Evolutionary conservation across 2,888 invertebrate species (phyloP).

Genomic region (Parnassius mnemosyne): DNA sequence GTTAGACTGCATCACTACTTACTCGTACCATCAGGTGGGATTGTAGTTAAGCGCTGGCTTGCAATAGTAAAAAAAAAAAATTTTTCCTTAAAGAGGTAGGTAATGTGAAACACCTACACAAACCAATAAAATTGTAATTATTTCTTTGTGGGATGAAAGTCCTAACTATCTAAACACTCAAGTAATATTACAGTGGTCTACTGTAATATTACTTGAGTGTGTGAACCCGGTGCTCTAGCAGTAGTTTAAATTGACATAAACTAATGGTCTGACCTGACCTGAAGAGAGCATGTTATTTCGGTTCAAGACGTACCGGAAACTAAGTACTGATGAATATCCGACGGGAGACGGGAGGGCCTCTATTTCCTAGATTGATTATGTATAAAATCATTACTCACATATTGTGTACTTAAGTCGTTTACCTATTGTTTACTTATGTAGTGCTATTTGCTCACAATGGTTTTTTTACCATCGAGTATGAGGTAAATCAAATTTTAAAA

Average conservation of each 20-base stretch:
- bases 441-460: too few relatives aligned
- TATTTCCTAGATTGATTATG: neutral
- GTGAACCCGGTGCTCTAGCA: slow-evolving; percentile 34
- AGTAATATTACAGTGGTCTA: slow-evolving; percentile 30
- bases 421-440: too few relatives aligned
- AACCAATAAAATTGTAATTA: slow-evolving; percentile 19
- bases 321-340: slow-evolving; percentile 6
- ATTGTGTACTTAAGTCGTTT: too few relatives aligned
- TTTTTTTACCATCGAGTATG: too few relatives aligned
- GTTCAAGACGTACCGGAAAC: slow-evolving; percentile 6
- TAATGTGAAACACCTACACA: slow-evolving; percentile 8
- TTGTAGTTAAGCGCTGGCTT: too few relatives aligned
- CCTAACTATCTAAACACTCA: slow-evolving; percentile 25
- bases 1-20: too few relatives aligned
- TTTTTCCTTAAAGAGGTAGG: slow-evolving; percentile 3
- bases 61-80: neutral
- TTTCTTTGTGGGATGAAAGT: slow-evolving; percentile 10
- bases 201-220: too few relatives aligned
- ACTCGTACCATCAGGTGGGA: too few relatives aligned
- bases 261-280: slow-evolving; percentile 30
- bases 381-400: neutral
- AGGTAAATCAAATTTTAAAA: too few relatives aligned
- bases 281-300: slow-evolving; percentile 4
- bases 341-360: neutral
- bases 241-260: slow-evolving; percentile 41